Base-by-base conservation (phyloP, 1,140 invertebrate genomes). In the Papilio aristodemus region DNA sequence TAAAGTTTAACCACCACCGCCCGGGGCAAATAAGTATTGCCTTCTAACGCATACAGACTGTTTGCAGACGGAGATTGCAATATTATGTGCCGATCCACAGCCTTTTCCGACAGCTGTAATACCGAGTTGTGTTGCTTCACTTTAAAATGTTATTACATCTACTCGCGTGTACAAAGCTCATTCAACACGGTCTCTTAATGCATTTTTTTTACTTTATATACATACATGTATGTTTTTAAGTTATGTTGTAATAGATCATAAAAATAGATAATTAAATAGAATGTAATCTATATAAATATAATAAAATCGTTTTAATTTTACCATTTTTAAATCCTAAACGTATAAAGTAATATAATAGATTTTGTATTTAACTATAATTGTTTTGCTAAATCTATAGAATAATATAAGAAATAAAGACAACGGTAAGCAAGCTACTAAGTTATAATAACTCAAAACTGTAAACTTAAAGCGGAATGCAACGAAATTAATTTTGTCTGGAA, bases 41-140 rank as follows among this genome's bases (percentile, higher is more conserved):
- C 72, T 78, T 73, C 76, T 76, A 80, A 81, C 76, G 77, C 77
- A 83, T 75, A 82, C 76, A 60, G 75, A 76, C 72, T 88, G 82
- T 88, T 88, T 88, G 82, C 77, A 58, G 74, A 79, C 81, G 78
- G 81, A 87, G 83, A 88, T 87, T 88, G 86, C 84, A 86, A 86
- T 88, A 86, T 85, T 85, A 88, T 86, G 83, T 86, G 85, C 82
- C 84, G 80, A 86, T 82, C 80, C 78, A 81, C 73, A 78, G 78
- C 75, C 79, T 83, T 80, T 84, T 81, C 84, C 76, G 75, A 75
- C 75, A 75, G 69, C 75, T 75, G 76, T 74, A 77, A 72, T 76
- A 74, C 73, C 76, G 68, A 73, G 70, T 75, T 74, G 73, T 77
- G 78, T 75, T 75, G 50, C 72, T 36, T 66, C 27, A 46, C 78